phyloP scores from a whole-genome alignment of 2,888 invertebrate species.

The Neoascia interrupta region DNA sequence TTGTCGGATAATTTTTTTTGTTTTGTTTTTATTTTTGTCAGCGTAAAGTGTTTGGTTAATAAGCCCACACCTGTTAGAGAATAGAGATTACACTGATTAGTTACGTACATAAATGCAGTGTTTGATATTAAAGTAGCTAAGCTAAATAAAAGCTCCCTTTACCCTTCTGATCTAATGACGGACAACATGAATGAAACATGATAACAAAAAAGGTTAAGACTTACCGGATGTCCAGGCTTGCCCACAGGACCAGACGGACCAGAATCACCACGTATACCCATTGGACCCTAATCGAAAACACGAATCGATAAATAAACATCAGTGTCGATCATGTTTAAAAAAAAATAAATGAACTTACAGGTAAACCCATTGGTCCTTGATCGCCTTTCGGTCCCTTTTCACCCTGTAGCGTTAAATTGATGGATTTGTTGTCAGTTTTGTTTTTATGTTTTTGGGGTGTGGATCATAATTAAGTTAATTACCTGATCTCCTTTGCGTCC shows the following conservation, averaged over 20 bases:
- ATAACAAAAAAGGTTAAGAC: conserved; percentile 46
- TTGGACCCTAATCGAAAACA: conserved; percentile 76
- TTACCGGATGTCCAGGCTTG: conserved; percentile 79
- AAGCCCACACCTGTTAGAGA: conserved; percentile 80
- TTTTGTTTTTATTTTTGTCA: conserved; percentile 66
- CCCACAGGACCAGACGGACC: conserved; percentile 79
- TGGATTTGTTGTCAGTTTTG: conserved; percentile 61
- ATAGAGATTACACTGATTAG: conserved; percentile 71
- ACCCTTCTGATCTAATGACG: too few relatives aligned
- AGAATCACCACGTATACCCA: conserved; percentile 80
- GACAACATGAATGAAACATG: not conserved
- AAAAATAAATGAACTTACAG: conserved; percentile 84
- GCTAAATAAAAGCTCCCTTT: conserved; percentile 20
- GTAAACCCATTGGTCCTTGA: conserved; percentile 95
- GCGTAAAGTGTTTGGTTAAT: conserved; percentile 75
- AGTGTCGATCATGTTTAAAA: conserved; percentile 32
- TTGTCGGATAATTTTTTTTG: conserved; percentile 57
- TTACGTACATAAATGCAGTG: conserved; percentile 56
- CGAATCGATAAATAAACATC: conserved; percentile 44
- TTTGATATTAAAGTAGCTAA: conserved; percentile 27
- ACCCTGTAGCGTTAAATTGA: conserved; percentile 74
- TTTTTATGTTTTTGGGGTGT: conserved; percentile 17
- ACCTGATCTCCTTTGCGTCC: conserved; percentile 90
- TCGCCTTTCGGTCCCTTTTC: conserved; percentile 79
- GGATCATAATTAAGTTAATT: conserved; percentile 77